Conservation (phyloP, 2,113 vertebrate species). For the Talpa occidentalis region DNA sequence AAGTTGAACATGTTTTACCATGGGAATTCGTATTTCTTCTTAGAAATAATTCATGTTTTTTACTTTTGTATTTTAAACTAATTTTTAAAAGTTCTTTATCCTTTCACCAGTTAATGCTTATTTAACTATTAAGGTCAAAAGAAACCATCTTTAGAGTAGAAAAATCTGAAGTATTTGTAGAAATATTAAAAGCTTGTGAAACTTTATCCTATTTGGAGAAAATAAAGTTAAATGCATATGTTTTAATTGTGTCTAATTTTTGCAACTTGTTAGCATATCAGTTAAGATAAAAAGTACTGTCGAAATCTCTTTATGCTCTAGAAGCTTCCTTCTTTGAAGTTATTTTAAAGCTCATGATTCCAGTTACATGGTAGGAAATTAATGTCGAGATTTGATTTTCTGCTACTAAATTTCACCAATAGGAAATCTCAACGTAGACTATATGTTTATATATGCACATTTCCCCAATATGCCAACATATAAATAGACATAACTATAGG, state of each 20-base stretch:
- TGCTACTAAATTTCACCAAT: background rate
- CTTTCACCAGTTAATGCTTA: background rate
- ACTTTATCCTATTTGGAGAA: background rate
- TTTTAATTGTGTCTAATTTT: background rate
- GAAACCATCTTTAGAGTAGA: constrained; percentile 33
- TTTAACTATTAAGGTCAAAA: background rate
- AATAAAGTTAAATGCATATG: constrained; percentile 14
- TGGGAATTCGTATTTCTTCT: background rate
- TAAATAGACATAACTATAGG: background rate
- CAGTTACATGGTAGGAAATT: constrained; percentile 51
- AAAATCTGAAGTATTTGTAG: constrained; percentile 9
- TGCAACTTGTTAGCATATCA: background rate
- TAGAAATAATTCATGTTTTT: background rate
- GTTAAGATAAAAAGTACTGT: background rate
- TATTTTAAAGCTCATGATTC: constrained; percentile 20
- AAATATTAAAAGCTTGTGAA: constrained; percentile 2
- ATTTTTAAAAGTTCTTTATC: too few relatives aligned
- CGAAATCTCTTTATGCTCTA: background rate
- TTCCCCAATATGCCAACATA: background rate
- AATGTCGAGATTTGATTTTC: constrained; percentile 26
- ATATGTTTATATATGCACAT: background rate
- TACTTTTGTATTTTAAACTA: too few relatives aligned
- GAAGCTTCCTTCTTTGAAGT: background rate
- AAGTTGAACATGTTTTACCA: constrained; percentile 8
- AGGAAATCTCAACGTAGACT: background rate